Evolutionary conservation across 2,888 invertebrate species (phyloP).

Genomic region (Ferrisia virgata): DNA sequence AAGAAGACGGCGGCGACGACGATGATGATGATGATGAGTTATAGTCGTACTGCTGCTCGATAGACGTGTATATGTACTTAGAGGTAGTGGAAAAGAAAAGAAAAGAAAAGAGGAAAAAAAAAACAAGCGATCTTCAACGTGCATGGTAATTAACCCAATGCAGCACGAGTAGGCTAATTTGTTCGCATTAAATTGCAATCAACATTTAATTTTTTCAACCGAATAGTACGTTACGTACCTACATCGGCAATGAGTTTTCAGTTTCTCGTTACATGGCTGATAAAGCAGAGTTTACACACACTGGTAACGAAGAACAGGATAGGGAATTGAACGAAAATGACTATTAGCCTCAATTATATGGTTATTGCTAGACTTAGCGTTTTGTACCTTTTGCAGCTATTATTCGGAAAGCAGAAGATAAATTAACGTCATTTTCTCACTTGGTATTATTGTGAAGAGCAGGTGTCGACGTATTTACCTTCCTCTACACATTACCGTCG

Average conservation of each 20-base stretch:
- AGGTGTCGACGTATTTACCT: conserved; percentile 28
- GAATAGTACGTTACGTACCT: neutral
- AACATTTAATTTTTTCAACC: neutral
- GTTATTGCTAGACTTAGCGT: conserved; percentile 17
- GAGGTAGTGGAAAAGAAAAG: too few species aligned
- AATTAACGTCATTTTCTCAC: conserved; percentile 41
- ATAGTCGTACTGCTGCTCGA: too few species aligned
- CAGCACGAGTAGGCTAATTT: neutral
- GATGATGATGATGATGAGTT: too few species aligned
- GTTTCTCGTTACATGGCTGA: neutral
- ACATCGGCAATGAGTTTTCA: neutral
- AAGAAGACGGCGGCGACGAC: neutral
- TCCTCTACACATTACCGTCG: neutral
- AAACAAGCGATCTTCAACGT: neutral
- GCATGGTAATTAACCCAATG: neutral
- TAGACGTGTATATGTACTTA: too few species aligned
- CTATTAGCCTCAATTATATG: conserved; percentile 30
- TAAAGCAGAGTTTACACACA: too few species aligned
- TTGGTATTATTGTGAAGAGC: conserved; percentile 35
- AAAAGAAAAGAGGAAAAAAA: too few species aligned
- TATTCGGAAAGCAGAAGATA: conserved; percentile 34
- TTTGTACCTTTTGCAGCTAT: conserved; percentile 13
- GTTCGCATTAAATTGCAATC: conserved; percentile 13
- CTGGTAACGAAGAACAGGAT: neutral
- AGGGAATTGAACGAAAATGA: conserved; percentile 7